Conservation (phyloP, 2,113 vertebrate species). For the Gallinago jamesoni region DNA sequence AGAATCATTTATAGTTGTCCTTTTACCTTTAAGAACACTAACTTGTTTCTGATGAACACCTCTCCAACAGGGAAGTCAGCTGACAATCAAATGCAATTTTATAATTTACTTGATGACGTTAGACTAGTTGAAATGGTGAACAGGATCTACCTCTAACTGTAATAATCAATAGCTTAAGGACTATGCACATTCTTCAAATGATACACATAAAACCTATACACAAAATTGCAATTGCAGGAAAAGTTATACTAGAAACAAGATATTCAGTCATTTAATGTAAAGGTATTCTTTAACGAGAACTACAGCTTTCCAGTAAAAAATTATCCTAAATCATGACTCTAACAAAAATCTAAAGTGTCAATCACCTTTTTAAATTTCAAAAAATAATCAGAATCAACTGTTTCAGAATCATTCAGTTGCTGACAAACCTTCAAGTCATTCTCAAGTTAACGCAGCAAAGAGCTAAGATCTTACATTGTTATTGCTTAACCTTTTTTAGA, state of each 20-base stretch:
- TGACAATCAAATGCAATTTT: neutral
- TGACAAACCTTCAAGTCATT: neutral
- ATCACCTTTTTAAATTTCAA: neutral
- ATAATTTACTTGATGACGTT: neutral
- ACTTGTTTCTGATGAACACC: neutral
- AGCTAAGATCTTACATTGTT: neutral
- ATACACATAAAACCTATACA: neutral
- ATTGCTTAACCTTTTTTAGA: neutral
- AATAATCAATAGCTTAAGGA: neutral
- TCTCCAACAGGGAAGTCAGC: neutral
- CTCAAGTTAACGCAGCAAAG: neutral
- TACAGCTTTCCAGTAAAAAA: neutral
- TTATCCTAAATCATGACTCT: neutral
- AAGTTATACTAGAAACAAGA: neutral
- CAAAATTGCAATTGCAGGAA: neutral
- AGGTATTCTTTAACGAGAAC: neutral
- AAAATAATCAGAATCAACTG: neutral
- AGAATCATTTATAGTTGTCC: neutral
- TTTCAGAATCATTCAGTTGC: neutral
- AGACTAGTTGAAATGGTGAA: neutral
- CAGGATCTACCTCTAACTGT: neutral
- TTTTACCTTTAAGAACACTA: neutral
- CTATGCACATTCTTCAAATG: neutral
- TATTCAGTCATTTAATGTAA: neutral
- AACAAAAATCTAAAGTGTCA: neutral